Conservation (phyloP, 1,140 invertebrate species). For the Holotrichia oblita region DNA sequence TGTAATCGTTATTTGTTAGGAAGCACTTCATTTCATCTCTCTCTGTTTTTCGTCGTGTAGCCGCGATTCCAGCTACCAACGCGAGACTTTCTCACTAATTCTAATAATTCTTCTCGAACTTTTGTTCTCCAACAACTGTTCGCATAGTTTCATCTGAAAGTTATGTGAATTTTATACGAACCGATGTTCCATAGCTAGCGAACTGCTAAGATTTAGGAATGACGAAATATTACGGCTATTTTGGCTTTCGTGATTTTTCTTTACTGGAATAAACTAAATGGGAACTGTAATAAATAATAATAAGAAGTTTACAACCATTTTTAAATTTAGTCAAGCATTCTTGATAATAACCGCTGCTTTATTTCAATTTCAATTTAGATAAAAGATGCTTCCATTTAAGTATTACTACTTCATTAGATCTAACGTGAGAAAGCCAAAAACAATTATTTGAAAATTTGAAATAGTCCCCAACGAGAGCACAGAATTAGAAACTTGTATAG, state of each 20-base stretch:
- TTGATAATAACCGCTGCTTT: too few species aligned
- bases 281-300: neutral
- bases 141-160: conserved; percentile 29
- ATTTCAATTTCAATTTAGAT: too few species aligned
- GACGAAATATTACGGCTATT: neutral
- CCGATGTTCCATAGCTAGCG: neutral
- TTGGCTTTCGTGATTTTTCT: conserved; percentile 4
- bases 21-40: conserved; percentile 18
- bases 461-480: too few species aligned
- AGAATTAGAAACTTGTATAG: too few species aligned
- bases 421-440: too few species aligned
- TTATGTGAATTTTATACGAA: conserved; percentile 24
- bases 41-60: neutral
- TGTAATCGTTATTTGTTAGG: conserved; percentile 28
- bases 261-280: neutral
- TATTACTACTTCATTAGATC: too few species aligned
- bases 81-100: neutral
- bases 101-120: conserved; percentile 33
- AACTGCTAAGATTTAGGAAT: neutral
- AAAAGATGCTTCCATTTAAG: too few species aligned
- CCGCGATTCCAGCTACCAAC: neutral
- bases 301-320: too few species aligned
- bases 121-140: conserved; percentile 30
- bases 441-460: too few species aligned
- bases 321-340: too few species aligned